Percentiles rank a stretch among this genome's conserved stretches.
Conservation (phyloP, 30 jellyfish, hydroid and myxozoan genomes). For the Pelagia noctiluca region DNA sequence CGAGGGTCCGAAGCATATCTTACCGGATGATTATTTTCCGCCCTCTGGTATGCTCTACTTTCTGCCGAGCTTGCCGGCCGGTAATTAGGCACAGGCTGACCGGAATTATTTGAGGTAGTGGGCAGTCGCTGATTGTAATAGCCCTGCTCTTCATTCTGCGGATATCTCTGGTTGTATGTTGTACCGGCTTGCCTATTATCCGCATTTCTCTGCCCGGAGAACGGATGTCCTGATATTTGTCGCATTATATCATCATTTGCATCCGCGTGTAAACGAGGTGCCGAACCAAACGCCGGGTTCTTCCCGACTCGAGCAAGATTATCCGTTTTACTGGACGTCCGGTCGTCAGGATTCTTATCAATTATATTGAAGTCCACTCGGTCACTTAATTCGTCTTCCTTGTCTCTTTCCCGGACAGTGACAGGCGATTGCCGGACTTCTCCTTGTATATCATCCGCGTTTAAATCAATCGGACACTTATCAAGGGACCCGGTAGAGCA, state of each 20-base stretch:
- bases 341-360: too few relatives aligned
- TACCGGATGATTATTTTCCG: not conserved
- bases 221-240: conserved; percentile 27
- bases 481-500: conserved; percentile 56
- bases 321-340: not conserved
- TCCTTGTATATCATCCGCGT: not conserved
- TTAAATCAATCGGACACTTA: conserved; percentile 8
- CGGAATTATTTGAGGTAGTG: not conserved
- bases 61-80: conserved; percentile 18
- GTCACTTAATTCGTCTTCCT: conserved; percentile 5
- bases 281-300: conserved; percentile 60
- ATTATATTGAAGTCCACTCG: conserved; percentile 3
- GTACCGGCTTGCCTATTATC: not conserved
- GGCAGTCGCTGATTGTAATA: conserved; percentile 35
- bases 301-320: conserved; percentile 7
- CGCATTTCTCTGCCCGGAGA: conserved; percentile 3
- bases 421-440: not conserved
- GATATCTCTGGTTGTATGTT: conserved; percentile 48
- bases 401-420: conserved; percentile 10
- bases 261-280: conserved; percentile 54
- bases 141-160: conserved; percentile 55
- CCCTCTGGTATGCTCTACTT: not conserved
- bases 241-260: conserved; percentile 27
- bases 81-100: conserved; percentile 11
- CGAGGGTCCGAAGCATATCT: conserved; percentile 24